Evolutionary conservation across 2,888 invertebrate species (phyloP).

Genomic region (Galeruca laticollis): DNA sequence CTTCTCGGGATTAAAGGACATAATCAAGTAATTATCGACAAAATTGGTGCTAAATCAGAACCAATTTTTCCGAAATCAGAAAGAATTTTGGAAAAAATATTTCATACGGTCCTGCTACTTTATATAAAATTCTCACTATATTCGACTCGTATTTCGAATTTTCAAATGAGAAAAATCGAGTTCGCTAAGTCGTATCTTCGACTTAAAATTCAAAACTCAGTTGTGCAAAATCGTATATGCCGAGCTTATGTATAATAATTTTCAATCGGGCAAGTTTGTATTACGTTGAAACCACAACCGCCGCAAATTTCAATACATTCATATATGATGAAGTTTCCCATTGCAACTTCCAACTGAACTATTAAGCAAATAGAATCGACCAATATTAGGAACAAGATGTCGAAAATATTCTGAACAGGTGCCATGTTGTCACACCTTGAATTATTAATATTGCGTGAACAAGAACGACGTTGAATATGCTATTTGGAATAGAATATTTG

Average conservation of each 20-base stretch:
- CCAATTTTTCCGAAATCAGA: no score
- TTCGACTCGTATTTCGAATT: background rate
- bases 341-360: background rate
- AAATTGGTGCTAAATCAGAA: no score
- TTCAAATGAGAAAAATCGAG: background rate
- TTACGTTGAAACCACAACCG: conserved; percentile 6
- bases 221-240: background rate
- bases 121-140: background rate
- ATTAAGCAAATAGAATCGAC: background rate
- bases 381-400: background rate
- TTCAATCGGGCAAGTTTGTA: background rate
- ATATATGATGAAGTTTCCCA: conserved; percentile 10
- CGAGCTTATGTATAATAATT: conserved; percentile 4
- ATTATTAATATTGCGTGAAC: background rate
- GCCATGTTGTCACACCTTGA: background rate
- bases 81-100: no score
- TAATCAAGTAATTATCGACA: no score
- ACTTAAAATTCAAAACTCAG: background rate
- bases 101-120: no score
- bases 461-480: no score
- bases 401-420: background rate
- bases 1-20: no score
- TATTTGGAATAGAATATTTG: no score
- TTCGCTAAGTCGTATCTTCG: background rate
- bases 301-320: conserved; percentile 15